Evolutionary conservation across 2,113 vertebrate genomes (phyloP), one percentile per base, ranked within the genome.

Genomic region (Microcebus murinus): DNA sequence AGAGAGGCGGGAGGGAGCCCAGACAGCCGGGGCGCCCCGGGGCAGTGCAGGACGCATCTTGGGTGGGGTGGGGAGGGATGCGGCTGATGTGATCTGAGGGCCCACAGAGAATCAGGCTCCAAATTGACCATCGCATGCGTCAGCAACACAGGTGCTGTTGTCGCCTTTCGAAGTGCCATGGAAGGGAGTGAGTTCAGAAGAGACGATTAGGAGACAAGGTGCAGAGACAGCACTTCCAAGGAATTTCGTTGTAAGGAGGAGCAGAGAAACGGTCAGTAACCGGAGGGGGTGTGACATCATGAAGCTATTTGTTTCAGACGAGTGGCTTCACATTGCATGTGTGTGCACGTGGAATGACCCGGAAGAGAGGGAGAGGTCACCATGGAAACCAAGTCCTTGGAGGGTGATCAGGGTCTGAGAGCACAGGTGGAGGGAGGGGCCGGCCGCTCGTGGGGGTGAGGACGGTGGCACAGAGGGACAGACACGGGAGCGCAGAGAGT

Each of bases 91-190:
- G 0, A 31, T 82, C 36, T 21, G 52, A 59, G 36, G 36, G n/a
- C 23, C n/a, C 79, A 4, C 27, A 14, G 57, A 39, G 17, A 31
- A 27, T 61, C 39, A 11, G 17, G 80, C 36, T 27, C 39, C 1
- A 1, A 18, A 2, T 9, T 34, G 59, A 83, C 39, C 27, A 2
- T 2, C 3, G 55, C 4, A 1, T 42, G 25, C 11, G 36, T 8
- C 45, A 45, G 14, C 14, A 39, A 39, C 74, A 20, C 50, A n/a
- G 76, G 34, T 2, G 18, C 10, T 23, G 76, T 17, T 42, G 36
- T 59, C 15, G 45, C 45, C 45, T 50, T 10, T 11, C 48, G 27
- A 10, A 59, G 12, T 6, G 21, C 20, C 4, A 12, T 6, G 21
- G n/a, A 70, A 70, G 36, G 68, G 68, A n/a, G n/a, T 21, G n/a